Evolutionary conservation across 2,888 invertebrate genomes (phyloP), one percentile per base, ranked within the genome.

Genomic region (Dendrolimus houi): DNA sequence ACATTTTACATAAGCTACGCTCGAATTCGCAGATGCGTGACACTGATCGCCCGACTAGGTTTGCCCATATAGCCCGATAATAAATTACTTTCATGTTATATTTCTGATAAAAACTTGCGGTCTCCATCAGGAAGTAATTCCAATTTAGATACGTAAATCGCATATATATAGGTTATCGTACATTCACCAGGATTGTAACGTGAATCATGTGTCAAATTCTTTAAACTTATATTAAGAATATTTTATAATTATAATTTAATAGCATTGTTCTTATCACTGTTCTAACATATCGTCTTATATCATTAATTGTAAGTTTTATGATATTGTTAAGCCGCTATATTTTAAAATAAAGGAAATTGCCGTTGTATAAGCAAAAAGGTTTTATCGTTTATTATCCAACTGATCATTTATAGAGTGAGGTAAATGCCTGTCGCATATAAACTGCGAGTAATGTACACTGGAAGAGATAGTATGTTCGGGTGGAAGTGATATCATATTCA

Each of bases 271-370:
- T 87, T 79, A 87, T 85, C 81, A 83, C 84, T 90, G 87, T 90
- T 89, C 79, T 75, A 81, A 90, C 90, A 90, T 90, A 90, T 90
- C 90, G 87, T 87, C 87, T 80, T 85, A 81, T 84, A 83, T 79
- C 80, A 81, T 79, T 89, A 87, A 76, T 81, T 77, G 71, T 90
- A 90, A 89, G 89, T 77, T 85, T 73, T 79, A 82, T 81, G 74
- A 83, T 86, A 89, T 89, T 90, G 89, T 90, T 88, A 90, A 87
- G 85, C 85, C 85, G 84, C 87, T 89, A 87, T 89, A 88, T 89
- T 89, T 90, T 87, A 88, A 90, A 90, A 88, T 89, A 90, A 90
- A 89, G 86, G 82, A 87, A 85, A 85, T 87, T 87, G 86, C 87
- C 85, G 86, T 88, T 88, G 86, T 87, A 85, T 88, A 88, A 87